Conservation (phyloP, 2,797 vertebrate species). For the Pseudotriccus pelzelni region DNA sequence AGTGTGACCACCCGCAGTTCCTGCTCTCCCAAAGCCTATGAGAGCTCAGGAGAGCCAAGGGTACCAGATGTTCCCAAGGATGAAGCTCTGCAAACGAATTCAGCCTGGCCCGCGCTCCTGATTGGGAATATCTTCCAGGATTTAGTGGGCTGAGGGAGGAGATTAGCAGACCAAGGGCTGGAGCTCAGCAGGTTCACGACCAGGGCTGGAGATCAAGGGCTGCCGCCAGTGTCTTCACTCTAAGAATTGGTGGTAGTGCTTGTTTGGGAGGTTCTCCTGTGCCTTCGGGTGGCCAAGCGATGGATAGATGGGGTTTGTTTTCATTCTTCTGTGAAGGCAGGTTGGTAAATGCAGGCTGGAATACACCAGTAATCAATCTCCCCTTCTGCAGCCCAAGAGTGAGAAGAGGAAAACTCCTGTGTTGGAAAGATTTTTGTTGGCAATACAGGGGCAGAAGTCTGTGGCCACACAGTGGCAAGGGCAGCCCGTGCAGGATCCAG, state of each 20-base stretch:
- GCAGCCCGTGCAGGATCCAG: rapidly evolving
- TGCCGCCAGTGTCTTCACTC: not conserved
- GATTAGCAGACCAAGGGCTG: not conserved
- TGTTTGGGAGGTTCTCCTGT: not conserved
- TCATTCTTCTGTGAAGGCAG: not conserved
- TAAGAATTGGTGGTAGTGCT: constrained; percentile 8
- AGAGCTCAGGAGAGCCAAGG: not conserved
- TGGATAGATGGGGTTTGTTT: not conserved
- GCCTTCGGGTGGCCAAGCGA: not conserved
- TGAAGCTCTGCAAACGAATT: not conserved
- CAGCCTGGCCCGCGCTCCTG: rapidly evolving
- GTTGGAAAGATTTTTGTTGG: not conserved
- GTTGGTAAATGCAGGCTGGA: not conserved
- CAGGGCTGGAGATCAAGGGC: not conserved
- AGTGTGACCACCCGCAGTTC: rapidly evolving
- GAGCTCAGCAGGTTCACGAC: not conserved
- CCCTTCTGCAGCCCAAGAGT: not conserved
- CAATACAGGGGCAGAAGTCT: rapidly evolving
- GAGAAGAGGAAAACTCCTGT: not conserved
- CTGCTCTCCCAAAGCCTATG: not conserved
- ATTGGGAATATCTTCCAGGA: not conserved
- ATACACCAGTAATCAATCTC: not conserved
- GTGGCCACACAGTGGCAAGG: rapidly evolving
- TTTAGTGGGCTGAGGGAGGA: not conserved
- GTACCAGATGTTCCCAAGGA: not conserved